Conservation (phyloP, 2,113 vertebrate genomes). For the Daphoenositta chrysoptera region DNA sequence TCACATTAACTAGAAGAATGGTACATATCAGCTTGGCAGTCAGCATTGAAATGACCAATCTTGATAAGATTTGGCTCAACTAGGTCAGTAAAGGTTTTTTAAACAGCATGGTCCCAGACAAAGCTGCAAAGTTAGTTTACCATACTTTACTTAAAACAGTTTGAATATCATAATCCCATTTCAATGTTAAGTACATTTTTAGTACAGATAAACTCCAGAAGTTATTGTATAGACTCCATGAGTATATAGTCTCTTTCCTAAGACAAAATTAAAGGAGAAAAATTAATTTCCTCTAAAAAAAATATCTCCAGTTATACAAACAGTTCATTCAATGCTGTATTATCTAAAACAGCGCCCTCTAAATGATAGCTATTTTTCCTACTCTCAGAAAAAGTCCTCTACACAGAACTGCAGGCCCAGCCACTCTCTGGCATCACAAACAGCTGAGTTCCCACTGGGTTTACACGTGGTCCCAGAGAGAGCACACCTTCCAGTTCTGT, state of each 20-base stretch:
- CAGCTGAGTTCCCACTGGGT: fast-evolving
- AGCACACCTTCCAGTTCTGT: neutral
- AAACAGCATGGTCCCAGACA: neutral
- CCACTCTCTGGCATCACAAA: fast-evolving
- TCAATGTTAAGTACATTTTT: neutral
- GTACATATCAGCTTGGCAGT: neutral
- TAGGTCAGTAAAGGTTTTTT: neutral
- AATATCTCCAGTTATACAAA: neutral
- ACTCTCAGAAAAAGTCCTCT: neutral
- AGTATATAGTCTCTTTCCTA: neutral
- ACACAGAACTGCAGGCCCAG: neutral
- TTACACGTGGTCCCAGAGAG: neutral
- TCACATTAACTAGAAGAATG: neutral
- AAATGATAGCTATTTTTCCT: neutral
- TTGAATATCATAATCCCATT: neutral
- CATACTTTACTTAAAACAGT: neutral
- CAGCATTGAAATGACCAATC: neutral
- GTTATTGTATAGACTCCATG: neutral
- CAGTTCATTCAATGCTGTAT: neutral
- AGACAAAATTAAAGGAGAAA: neutral
- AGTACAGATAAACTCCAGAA: neutral
- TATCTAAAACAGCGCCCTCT: neutral
- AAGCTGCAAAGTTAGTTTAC: neutral
- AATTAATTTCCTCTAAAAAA: neutral
- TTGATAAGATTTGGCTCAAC: neutral